Conservation (phyloP, 2,888 invertebrate genomes). For the Listrodromus nycthemerus region DNA sequence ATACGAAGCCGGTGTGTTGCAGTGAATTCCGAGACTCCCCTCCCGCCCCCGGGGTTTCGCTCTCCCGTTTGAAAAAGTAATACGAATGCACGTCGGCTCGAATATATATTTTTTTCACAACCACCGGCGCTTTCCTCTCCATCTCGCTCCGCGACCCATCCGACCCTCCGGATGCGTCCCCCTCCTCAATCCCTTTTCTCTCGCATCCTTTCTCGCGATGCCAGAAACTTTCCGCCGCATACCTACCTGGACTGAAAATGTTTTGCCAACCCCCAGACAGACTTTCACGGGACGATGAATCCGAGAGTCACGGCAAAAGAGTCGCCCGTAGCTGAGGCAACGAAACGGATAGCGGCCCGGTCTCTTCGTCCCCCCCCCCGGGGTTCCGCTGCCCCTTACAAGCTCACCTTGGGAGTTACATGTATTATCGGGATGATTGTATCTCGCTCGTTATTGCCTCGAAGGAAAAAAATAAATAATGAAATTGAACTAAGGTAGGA, state of each 20-base stretch:
- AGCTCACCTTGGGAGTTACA: conserved; percentile 14
- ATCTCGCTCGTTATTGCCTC: not conserved
- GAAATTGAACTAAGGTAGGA: not conserved
- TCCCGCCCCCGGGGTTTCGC: conserved; percentile 29
- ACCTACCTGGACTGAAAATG: conserved; percentile 56
- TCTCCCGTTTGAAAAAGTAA: conserved; percentile 74
- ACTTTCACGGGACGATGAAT: conserved; percentile 69
- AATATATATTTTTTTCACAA: conserved; percentile 13
- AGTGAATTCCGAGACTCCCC: conserved; percentile 49
- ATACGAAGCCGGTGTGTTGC: conserved; percentile 51
- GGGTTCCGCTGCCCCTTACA: not conserved
- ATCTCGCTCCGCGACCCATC: conserved; percentile 21
- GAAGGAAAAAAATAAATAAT: conserved; percentile 3
- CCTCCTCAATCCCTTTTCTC: conserved; percentile 26
- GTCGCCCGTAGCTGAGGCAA: conserved; percentile 35
- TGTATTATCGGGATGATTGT: conserved; percentile 38
- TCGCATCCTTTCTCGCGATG: conserved; percentile 61
- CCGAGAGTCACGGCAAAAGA: conserved; percentile 45
- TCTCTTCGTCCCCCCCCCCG: conserved; percentile 16
- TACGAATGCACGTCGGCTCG: conserved; percentile 66
- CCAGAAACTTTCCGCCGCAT: conserved; percentile 68
- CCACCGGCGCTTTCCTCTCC: conserved; percentile 18
- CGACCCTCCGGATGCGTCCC: conserved; percentile 8
- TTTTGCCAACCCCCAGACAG: conserved; percentile 63
- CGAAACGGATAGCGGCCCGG: conserved; percentile 14